Evolutionary conservation across 2,888 invertebrate species (phyloP).

Genomic region (Vandiemenella viatica): DNA sequence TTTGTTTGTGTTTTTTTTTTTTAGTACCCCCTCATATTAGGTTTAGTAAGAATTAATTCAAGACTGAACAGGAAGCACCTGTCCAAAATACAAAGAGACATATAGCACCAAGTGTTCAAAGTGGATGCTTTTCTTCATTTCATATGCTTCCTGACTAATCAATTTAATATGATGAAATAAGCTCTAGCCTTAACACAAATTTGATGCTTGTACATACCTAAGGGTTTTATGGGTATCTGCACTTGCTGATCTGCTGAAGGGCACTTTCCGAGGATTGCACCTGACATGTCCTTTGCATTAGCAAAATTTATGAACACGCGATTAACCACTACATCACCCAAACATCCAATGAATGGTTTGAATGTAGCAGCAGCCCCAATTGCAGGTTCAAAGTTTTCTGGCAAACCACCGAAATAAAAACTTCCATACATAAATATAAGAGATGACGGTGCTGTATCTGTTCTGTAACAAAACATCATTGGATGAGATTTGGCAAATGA

Average conservation of each 20-base stretch:
- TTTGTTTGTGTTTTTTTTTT: no score
- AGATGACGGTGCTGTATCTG: slow-evolving; percentile 39
- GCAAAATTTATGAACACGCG: slow-evolving; percentile 66
- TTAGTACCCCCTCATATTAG: no score
- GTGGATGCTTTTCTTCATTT: no score
- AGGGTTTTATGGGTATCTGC: neutral
- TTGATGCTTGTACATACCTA: no score
- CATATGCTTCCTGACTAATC: no score
- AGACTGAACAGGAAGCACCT: no score
- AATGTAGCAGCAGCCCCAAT: slow-evolving; percentile 38
- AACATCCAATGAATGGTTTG: slow-evolving; percentile 69
- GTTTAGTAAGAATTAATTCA: no score
- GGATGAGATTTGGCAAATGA: neutral
- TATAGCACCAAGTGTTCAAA: no score
- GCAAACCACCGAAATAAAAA: slow-evolving; percentile 77
- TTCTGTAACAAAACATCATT: slow-evolving; percentile 30
- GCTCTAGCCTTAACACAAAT: no score
- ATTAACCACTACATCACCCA: slow-evolving; percentile 84
- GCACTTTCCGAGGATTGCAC: slow-evolving; percentile 46
- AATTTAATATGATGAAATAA: no score
- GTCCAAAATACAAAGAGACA: no score
- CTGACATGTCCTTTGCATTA: slow-evolving; percentile 41
- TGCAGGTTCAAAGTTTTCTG: slow-evolving; percentile 38
- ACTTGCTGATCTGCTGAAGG: slow-evolving; percentile 17
- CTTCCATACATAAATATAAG: slow-evolving; percentile 50